Percentiles rank a stretch among this genome's conserved stretches.
Evolutionary conservation across 2,888 invertebrate genomes (phyloP).

Genomic region (Sisyra terminalis): DNA sequence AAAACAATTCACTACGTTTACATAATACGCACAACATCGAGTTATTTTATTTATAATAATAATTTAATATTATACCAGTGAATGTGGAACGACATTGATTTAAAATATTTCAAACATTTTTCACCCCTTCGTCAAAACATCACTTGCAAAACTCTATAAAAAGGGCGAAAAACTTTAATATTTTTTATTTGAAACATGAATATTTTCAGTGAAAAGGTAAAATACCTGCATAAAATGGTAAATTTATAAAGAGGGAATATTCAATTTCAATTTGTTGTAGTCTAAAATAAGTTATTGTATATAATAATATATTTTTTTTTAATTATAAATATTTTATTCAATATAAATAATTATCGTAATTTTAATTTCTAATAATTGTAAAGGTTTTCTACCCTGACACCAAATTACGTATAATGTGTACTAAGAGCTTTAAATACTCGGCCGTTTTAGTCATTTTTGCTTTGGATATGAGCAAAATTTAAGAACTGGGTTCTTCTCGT

Average conservation of each 20-base stretch:
- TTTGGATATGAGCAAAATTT: too few relatives aligned
- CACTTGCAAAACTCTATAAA: neutral
- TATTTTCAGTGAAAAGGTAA: constrained; percentile 7
- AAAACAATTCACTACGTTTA: constrained; percentile 5
- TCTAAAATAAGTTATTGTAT: neutral
- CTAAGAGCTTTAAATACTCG: constrained; percentile 38
- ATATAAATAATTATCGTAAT: constrained; percentile 12
- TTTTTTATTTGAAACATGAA: neutral
- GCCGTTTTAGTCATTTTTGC: constrained; percentile 21
- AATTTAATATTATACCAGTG: constrained; percentile 23
- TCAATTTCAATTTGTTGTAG: constrained; percentile 9
- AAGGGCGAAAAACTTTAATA: too few relatives aligned
- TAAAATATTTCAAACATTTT: constrained; percentile 3
- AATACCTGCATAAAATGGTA: constrained; percentile 4
- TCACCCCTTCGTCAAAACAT: neutral
- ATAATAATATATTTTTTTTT: constrained; percentile 16
- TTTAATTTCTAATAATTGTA: constrained; percentile 19
- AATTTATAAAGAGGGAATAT: constrained; percentile 6
- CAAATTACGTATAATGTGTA: constrained; percentile 74
- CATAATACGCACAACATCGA: constrained; percentile 19
- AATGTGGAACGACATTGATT: constrained; percentile 17
- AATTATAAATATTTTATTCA: constrained; percentile 11
- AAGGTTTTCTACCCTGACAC: constrained; percentile 59
- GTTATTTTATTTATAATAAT: constrained; percentile 16
- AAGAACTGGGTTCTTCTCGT: constrained; percentile 11